These are phyloP conservation scores for Sebastes fasciatus DNA, from an alignment of 2,113 vertebrate species.

Conservation along the genomic window DNA sequence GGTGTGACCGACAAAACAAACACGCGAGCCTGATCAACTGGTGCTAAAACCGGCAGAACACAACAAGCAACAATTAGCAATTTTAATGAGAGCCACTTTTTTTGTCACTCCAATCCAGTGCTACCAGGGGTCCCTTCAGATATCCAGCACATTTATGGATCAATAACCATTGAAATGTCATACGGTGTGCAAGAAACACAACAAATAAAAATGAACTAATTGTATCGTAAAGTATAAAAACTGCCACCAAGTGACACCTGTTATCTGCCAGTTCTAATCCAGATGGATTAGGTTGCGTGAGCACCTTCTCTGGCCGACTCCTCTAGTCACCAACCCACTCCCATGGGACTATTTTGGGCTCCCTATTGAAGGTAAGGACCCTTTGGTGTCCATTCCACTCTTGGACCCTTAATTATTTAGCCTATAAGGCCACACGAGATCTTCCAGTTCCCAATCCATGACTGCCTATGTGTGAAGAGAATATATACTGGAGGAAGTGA, in stretches of 20 bases:
- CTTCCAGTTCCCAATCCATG: conserved; percentile 57
- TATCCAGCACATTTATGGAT: conserved; percentile 6
- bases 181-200: not conserved
- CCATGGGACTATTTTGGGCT: conserved; percentile 52
- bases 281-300: conserved; percentile 48
- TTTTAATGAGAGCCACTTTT: conserved; percentile 9
- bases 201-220: not conserved
- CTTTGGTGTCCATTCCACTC: conserved; percentile 76
- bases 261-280: conserved; percentile 29
- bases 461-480: conserved; percentile 25
- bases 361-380: conserved; percentile 54
- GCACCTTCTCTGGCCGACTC: conserved; percentile 42
- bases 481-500: not conserved
- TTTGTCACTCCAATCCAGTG: conserved; percentile 8
- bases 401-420: conserved; percentile 79
- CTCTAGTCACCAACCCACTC: conserved; percentile 44
- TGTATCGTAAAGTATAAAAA: conserved; percentile 1
- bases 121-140: conserved; percentile 7
- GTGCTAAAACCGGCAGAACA: conserved; percentile 28
- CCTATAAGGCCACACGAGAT: conserved; percentile 62
- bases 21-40: conserved; percentile 30
- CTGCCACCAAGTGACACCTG: conserved; percentile 24
- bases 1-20: conserved; percentile 59
- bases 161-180: not conserved
- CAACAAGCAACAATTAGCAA: conserved; percentile 1